These are phyloP conservation scores for Caenorhabditis latens DNA, from an alignment of 1,140 invertebrate genomes.

Conservation along the genomic window DNA sequence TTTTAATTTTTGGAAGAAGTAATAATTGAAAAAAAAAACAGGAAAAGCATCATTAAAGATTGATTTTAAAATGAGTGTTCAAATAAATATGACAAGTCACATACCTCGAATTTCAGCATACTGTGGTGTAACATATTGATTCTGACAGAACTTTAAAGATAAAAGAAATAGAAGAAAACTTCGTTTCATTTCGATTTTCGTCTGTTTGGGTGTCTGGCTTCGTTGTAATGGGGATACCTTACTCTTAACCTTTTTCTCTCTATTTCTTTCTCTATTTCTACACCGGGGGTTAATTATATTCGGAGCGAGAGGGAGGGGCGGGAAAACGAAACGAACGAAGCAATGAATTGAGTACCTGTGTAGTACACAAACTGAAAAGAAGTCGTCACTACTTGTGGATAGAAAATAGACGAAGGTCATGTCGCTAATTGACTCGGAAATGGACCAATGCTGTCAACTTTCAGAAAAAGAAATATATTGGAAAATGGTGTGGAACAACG, in stretches of 20 bases:
- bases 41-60: not conserved
- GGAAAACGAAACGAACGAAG: conserved; percentile 23
- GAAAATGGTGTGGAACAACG: conserved; percentile 14
- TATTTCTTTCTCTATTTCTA: not conserved
- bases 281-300: conserved; percentile 33
- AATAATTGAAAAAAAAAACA: too few relatives aligned
- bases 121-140: conserved; percentile 43
- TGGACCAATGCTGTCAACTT: conserved; percentile 26
- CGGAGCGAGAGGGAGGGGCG: not conserved
- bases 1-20: too few relatives aligned
- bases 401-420: conserved; percentile 32
- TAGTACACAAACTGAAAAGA: conserved; percentile 52
- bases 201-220: not conserved
- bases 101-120: conserved; percentile 46
- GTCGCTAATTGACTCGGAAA: conserved; percentile 45
- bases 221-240: not conserved
- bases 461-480: conserved; percentile 13
- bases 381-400: conserved; percentile 17
- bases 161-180: conserved; percentile 31
- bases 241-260: not conserved
- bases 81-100: not conserved
- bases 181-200: conserved; percentile 4
- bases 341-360: conserved; percentile 10
- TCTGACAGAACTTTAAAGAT: conserved; percentile 41
- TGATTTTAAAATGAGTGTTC: not conserved